These are phyloP conservation scores for Arion vulgaris DNA, from an alignment of 1,140 invertebrate species.

Conservation along the genomic window DNA sequence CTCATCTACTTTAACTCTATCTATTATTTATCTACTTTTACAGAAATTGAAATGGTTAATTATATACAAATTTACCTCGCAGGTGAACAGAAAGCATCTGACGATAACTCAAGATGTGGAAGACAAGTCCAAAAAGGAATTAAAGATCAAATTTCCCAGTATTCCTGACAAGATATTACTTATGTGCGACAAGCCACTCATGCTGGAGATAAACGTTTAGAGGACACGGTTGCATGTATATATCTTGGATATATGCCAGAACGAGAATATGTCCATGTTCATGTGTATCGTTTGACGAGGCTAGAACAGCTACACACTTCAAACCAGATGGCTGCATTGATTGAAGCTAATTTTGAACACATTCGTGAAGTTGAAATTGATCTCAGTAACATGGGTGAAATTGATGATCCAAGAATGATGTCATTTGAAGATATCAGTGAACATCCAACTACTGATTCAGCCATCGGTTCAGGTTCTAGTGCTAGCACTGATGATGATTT, in stretches of 20 bases:
- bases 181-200: not conserved
- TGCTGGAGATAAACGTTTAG: not conserved
- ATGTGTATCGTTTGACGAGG: conserved; percentile 95
- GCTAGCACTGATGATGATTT: conserved; percentile 53
- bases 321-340: conserved; percentile 86
- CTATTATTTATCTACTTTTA: no score
- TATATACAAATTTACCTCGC: no score
- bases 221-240: conserved; percentile 2
- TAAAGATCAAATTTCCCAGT: not conserved
- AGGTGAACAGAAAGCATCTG: conserved; percentile 90
- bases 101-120: conserved; percentile 89
- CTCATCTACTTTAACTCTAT: no score
- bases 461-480: conserved; percentile 51
- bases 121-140: no score
- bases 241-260: conserved; percentile 78
- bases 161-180: not conserved
- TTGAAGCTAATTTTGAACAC: conserved; percentile 84
- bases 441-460: conserved; percentile 47
- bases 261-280: conserved; percentile 87
- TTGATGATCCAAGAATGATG: conserved; percentile 45
- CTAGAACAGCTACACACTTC: conserved; percentile 90
- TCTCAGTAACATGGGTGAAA: conserved; percentile 62
- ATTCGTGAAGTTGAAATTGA: conserved; percentile 63
- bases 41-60: no score
- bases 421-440: conserved; percentile 50